A percentile compares a stretch with the other conserved stretches of the same genome.
Evolutionary conservation across 2,888 invertebrate species (phyloP).

Genomic region (Epistrophella euchroma): DNA sequence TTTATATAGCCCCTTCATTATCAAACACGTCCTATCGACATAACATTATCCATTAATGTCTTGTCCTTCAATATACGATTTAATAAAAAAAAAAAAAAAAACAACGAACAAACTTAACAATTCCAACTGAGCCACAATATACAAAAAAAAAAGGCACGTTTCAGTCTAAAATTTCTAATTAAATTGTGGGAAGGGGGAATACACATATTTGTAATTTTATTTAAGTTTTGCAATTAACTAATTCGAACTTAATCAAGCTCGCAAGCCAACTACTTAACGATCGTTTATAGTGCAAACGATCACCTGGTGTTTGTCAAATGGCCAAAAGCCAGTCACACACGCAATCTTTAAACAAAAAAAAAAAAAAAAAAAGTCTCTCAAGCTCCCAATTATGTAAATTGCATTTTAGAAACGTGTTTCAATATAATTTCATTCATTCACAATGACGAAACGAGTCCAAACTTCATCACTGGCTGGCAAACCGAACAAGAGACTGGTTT

Average conservation of each 20-base stretch:
- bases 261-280: conserved; percentile 62
- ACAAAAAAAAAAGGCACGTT: conserved; percentile 25
- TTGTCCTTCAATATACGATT: conserved; percentile 28
- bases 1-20: conserved; percentile 17
- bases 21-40: conserved; percentile 61
- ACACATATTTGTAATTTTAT: background rate
- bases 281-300: conserved; percentile 61
- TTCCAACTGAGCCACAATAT: conserved; percentile 3
- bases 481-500: conserved; percentile 7
- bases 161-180: conserved; percentile 15
- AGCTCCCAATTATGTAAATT: conserved; percentile 62
- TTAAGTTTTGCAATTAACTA: conserved; percentile 26
- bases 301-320: conserved; percentile 36
- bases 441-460: conserved; percentile 40
- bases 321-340: conserved; percentile 29
- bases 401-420: conserved; percentile 46
- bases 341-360: conserved; percentile 27
- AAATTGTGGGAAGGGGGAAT: background rate
- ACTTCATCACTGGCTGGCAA: background rate
- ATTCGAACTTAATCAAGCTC: conserved; percentile 26
- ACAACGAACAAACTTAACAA: background rate
- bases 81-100: background rate
- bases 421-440: conserved; percentile 18
- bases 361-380: too few species aligned
- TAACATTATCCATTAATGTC: conserved; percentile 24